Base-by-base conservation (phyloP, 2,888 invertebrate species). In the Ophion ellenae region DNA sequence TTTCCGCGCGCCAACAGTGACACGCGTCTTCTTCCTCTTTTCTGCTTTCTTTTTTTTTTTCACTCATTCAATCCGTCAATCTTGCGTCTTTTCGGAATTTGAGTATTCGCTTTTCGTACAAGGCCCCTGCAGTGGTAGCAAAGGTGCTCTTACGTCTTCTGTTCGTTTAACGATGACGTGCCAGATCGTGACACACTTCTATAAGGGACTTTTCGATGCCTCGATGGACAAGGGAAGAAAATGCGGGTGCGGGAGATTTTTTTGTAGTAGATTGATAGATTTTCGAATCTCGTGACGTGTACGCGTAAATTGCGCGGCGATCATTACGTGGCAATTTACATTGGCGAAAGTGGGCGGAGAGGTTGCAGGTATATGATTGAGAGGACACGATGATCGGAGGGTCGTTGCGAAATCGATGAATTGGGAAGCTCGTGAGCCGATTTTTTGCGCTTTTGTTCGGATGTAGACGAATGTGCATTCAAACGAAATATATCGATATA, bases 1-100 rank as follows among this genome's bases (percentile, higher is more conserved):
- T 80, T 83, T 67, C 40, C 67, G 47, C 75, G 83, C 61, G 64
- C 81, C 75, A 86, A 81, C 75, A 78, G 45, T 81, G 86, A 83
- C 86, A 84, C 86, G 86, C 86, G 86, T 74, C 81, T 81, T 81
- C 66, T 78, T 83, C 53, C 40, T 66, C 11, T 59, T 67, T 53
- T 32, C 32, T 32, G 32, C 32, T 32, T 32, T 32, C 32, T 24
- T 36, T 10, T 53, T n/a, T n/a, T n/a, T 61, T 36, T 17, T 64
- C 59, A 28, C 57, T 69, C 11, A 20, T 17, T 28, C 2, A 20
- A n/a, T 47, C 20, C 14, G 45, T 64, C 57, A 59, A 53, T 73
- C n/a, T 20, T n/a, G 59, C 6, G 36, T 71, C 57, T 5, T 28
- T 73, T 36, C 10, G 17, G 57, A 10, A 17, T 53, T 53, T 53